A percentile compares a stretch with the other conserved stretches of the same genome.
Conservation (phyloP, 2,888 invertebrate genomes). For the Melieria omissa region DNA sequence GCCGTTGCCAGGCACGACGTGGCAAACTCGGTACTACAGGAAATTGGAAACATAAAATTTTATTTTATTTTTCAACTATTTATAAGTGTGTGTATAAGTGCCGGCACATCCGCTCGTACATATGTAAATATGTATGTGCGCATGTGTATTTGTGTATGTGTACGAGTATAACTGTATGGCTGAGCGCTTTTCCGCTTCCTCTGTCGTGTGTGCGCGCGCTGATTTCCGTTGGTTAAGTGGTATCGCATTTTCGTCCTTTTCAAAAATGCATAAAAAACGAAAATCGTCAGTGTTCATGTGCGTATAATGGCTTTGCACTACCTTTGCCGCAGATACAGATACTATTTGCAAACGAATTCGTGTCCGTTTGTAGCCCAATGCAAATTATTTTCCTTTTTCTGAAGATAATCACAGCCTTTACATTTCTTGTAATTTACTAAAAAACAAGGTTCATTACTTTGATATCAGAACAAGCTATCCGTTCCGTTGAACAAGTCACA, state of each 20-base stretch:
- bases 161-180: conserved; percentile 29
- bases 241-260: conserved; percentile 10
- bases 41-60: conserved; percentile 53
- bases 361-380: neutral
- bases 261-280: no score
- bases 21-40: conserved; percentile 38
- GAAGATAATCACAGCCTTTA: neutral
- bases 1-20: neutral
- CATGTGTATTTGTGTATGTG: conserved; percentile 29
- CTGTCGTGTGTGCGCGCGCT: conserved; percentile 9
- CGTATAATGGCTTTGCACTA: no score
- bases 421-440: no score
- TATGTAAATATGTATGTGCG: conserved; percentile 8
- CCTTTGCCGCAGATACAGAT: neutral
- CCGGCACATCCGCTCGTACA: conserved; percentile 23
- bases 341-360: neutral
- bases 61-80: conserved; percentile 40
- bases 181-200: neutral
- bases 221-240: conserved; percentile 47
- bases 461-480: no score
- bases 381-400: conserved; percentile 23
- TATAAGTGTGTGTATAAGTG: conserved; percentile 29
- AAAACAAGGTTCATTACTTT: no score
- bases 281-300: no score
- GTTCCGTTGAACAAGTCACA: no score